Base-by-base conservation (phyloP, 2,888 invertebrate species). In the Bombylius major region DNA sequence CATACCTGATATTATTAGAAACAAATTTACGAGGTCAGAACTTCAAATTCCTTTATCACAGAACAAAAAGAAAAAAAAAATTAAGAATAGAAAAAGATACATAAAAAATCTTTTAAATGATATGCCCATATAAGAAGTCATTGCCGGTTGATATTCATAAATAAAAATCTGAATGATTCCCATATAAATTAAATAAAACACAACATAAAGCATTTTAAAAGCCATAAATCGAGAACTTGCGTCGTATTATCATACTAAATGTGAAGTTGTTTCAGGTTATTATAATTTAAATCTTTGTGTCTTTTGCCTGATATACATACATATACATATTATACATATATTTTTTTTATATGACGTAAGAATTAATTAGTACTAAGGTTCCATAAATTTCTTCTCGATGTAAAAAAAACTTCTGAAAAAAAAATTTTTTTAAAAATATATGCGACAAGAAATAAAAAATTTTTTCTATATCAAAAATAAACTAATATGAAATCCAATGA, bases 111-210 rank as follows among this genome's bases (percentile, higher is more conserved):
- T 23, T 23, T 23, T 23, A 23, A 23, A 23, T 23, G 23, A 23
- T 23, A 23, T 23, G 23, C 23, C 23, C 23, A 23, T 23, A 23
- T 11, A 42, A 11, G 11, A 42, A 36, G 34, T 36, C 12, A 42
- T 42, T 42, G 39, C 11, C 39, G 39, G 39, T 42, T 36, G 56
- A 53, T 53, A 50, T 39, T 34, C 56, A 56, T 56, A 56, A 56
- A 56, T 56, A 53, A 56, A 33, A 49, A 14, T 56, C 50, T 23
- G 39, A 32, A 47, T 61, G 58, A 61, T 63, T 64, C 64, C 60
- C 66, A 70, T 66, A 68, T 69, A 70, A 70, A 70, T 70, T 70
- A 70, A 67, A 67, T 67, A 67, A 68, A 67, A 67, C 69, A 70
- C 69, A 65, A 67, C 69, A 70, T 70, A 70, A 70, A 71, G 69